phyloP scores from a whole-genome alignment of 2,113 vertebrate species.

The Dipodomys merriami region DNA sequence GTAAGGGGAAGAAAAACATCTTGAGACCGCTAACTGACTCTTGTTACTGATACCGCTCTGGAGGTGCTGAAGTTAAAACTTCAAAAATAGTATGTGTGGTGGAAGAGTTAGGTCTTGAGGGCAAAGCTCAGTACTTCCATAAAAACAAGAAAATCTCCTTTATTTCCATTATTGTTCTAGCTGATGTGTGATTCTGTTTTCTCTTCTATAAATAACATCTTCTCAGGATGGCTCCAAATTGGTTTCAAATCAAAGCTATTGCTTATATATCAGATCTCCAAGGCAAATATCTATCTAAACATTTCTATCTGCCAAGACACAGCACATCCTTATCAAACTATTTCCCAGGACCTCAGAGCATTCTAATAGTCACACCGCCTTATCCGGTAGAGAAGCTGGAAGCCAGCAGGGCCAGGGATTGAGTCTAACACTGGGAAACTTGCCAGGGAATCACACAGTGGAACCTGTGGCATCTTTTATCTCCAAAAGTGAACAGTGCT shows the following conservation, averaged over 20 bases:
- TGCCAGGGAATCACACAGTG: slow-evolving; percentile 43
- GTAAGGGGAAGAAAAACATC: neutral
- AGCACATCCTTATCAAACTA: neutral
- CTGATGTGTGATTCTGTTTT: neutral
- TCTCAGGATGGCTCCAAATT: neutral
- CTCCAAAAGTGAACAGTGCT: slow-evolving; percentile 60
- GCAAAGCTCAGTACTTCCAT: too few species aligned
- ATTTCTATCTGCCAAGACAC: neutral
- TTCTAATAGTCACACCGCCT: neutral
- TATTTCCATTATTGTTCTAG: neutral
- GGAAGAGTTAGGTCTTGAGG: too few species aligned
- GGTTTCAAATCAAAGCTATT: neutral
- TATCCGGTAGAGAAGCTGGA: neutral
- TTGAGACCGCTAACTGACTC: neutral
- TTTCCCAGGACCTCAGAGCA: neutral
- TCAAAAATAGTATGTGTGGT: neutral
- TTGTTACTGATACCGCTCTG: neutral
- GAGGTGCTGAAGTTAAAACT: neutral
- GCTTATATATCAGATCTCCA: neutral
- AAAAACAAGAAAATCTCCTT: too few species aligned
- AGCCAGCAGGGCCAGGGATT: neutral
- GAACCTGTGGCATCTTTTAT: neutral
- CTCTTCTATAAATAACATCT: neutral
- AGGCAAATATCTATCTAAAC: neutral
- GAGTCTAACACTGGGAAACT: neutral